Evolutionary conservation across 2,797 vertebrate species (phyloP).

Genomic region (Enoplosus armatus): DNA sequence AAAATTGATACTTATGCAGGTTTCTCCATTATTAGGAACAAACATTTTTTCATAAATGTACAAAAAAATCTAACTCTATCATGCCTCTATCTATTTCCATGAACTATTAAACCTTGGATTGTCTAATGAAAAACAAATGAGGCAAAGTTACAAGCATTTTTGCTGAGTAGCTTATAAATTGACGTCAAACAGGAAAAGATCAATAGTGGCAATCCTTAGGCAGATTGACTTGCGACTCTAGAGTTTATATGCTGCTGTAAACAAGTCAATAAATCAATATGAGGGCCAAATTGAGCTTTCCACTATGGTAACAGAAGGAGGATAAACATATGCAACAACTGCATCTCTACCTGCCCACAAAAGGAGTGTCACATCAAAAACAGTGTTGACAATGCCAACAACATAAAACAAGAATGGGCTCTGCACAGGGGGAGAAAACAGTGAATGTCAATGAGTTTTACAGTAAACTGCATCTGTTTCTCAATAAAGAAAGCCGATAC

Average conservation of each 20-base stretch:
- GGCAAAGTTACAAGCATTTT: background rate
- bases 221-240: conserved; percentile 31
- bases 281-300: conserved; percentile 8
- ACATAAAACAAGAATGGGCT: background rate
- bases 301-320: conserved; percentile 20
- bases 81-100: background rate
- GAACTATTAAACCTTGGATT: too few relatives aligned
- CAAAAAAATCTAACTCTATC: background rate
- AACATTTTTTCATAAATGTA: background rate
- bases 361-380: conserved; percentile 23
- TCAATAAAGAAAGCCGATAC: conserved; percentile 20
- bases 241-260: conserved; percentile 46
- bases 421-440: background rate
- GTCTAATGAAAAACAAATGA: too few relatives aligned
- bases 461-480: conserved; percentile 32
- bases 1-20: background rate
- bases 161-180: conserved; percentile 14
- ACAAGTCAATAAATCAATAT: conserved; percentile 64
- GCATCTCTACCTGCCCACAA: conserved; percentile 19
- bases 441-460: background rate
- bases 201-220: conserved; percentile 44
- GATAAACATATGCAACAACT: conserved; percentile 5
- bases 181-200: conserved; percentile 32
- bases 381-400: background rate
- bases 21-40: background rate